Percentiles rank a stretch among this genome's conserved stretches.
phyloP scores from a whole-genome alignment of 2,797 vertebrate species.

The Balearica regulorum region DNA sequence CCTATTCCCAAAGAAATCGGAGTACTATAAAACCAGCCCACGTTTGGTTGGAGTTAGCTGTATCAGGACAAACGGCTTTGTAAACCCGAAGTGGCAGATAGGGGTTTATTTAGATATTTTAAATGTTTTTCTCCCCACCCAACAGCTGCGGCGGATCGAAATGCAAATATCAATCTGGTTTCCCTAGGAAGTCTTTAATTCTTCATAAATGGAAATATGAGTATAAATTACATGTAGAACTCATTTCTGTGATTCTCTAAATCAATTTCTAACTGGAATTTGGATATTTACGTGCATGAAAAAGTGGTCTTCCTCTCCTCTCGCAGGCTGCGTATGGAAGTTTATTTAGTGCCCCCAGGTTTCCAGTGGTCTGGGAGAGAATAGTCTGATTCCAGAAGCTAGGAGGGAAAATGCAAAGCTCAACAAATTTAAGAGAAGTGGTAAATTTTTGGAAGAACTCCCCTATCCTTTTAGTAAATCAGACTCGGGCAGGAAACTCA shows the following conservation, averaged over 20 bases:
- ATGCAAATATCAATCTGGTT: not conserved
- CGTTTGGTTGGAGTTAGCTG: not conserved
- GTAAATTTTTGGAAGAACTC: not conserved
- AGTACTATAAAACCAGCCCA: not conserved
- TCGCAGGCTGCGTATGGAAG: fast-evolving
- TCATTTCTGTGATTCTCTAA: not conserved
- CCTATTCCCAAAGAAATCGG: not conserved
- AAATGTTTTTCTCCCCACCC: not conserved
- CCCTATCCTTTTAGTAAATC: not conserved
- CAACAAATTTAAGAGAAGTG: not conserved
- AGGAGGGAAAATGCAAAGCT: not conserved
- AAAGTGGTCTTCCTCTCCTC: not conserved
- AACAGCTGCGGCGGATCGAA: not conserved
- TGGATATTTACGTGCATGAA: not conserved
- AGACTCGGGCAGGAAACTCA: not conserved
- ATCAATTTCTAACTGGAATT: not conserved
- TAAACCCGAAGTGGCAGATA: not conserved
- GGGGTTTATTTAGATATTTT: not conserved
- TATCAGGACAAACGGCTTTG: not conserved
- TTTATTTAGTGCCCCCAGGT: not conserved
- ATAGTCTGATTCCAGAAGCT: not conserved
- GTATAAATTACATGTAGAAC: not conserved
- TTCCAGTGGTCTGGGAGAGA: not conserved
- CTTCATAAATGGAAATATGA: not conserved
- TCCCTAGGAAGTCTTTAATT: constrained; percentile 1